Evolutionary conservation across 2,888 invertebrate genomes (phyloP), one percentile per base, ranked within the genome.

Genomic region (Tetragnatha montana): DNA sequence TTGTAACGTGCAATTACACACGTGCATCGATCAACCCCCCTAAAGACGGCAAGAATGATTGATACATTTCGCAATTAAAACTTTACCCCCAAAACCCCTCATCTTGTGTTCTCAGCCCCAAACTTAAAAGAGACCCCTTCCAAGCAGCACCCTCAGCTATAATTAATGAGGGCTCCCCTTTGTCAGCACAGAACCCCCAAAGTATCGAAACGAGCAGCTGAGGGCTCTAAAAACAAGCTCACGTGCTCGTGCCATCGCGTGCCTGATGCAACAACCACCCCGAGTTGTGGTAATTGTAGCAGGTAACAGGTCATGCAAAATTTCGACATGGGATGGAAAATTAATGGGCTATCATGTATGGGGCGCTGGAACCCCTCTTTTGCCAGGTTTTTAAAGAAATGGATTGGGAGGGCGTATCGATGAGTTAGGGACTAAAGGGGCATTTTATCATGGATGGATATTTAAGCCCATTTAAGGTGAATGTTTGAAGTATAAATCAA

Each of bases 311-410:
- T 60, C 60, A 60, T 71, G 74, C 74, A 22, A 76, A 50, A 50
- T 21, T n/a, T 76, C 76, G 76, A 71, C 21, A 71, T 71, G 71
- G 12, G 21, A n/a, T 81, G 49, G 80, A 81, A 70, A 81, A 81
- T 81, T 81, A 81, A 81, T 81, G 70, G 70, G 14, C 71, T 69
- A 81, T 70, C 47, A 70, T 69, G 81, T 49, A n/a, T n/a, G 6
- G n/a, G 49, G 17, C 60, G 14, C 12, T 17, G 60, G 17, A 17
- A 60, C 12, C 12, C 60, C 60, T 60, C 60, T 60, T 60, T 60
- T 17, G 60, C 35, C 60, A 60, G 60, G 17, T 17, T 35, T 35
- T 60, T 60, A 60, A 60, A 60, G 60, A 60, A 60, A 17, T 60
- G 60, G 10, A 60, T 60, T 8, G 17, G 8, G 12, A 17, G 12